Evolutionary conservation across 1,140 invertebrate genomes (phyloP).

Genomic region (Parapsyche elsis): DNA sequence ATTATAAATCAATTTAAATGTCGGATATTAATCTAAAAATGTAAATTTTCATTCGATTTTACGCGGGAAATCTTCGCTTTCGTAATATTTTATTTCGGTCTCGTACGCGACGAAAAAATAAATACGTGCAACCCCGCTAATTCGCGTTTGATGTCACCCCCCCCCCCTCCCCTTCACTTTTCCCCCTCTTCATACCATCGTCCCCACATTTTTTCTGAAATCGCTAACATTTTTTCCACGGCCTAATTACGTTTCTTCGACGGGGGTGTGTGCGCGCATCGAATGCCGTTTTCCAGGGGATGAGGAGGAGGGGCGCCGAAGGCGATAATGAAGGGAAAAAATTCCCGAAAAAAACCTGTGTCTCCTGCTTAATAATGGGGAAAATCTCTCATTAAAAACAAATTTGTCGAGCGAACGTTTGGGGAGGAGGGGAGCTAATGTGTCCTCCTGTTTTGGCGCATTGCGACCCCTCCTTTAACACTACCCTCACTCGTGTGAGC

Average conservation of each 20-base stretch:
- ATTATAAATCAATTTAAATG: too few species aligned
- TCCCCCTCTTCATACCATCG: not conserved
- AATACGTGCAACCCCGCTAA: constrained; percentile 6
- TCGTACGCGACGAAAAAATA: not conserved
- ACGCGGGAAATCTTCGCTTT: too few species aligned
- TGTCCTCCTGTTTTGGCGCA: not conserved
- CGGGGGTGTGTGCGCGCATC: not conserved
- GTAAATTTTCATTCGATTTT: too few species aligned
- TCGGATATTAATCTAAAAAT: too few species aligned
- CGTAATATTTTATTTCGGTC: too few species aligned
- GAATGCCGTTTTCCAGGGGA: not conserved
- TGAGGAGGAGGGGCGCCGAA: not conserved
- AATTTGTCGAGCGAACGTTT: constrained; percentile 48
- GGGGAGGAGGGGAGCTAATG: constrained; percentile 40
- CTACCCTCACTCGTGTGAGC: not conserved
- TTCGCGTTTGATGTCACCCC: not conserved
- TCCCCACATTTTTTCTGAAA: not conserved
- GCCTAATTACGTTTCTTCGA: constrained; percentile 19
- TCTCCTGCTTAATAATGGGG: constrained; percentile 55
- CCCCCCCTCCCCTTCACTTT: not conserved
- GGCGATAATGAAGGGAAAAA: constrained; percentile 42
- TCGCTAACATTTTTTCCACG: constrained; percentile 13
- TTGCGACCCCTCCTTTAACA: not conserved
- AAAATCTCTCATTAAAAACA: constrained; percentile 57
- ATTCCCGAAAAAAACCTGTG: constrained; percentile 27